Evolutionary conservation across 2,888 invertebrate species (phyloP), one percentile per base, ranked within the genome.

Genomic region (Chalcis sispes): DNA sequence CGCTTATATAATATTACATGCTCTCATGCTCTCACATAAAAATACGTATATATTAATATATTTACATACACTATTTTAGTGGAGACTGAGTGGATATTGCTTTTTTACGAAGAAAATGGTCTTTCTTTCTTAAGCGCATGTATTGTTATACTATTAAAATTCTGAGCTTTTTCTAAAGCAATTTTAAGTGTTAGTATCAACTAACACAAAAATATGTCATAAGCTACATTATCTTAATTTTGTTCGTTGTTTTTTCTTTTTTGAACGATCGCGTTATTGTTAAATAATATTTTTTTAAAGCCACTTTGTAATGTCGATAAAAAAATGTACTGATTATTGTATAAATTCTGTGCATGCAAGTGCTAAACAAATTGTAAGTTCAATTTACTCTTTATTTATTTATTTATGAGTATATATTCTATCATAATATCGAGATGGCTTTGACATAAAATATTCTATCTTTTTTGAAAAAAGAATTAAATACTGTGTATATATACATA

Each of bases 81-180:
- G 32, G 71, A 59, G 74, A 74, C 77, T 66, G 74, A 77, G 52
- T 61, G 64, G 46, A 56, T 67, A 75, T 62, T 64, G 71, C 64
- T 74, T 77, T 75, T 74, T 62, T 59, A 70, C 46, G 50, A 13
- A 27, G 29, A 52, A 67, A 71, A 58, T 32, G n/a, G 36, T 72
- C 18, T 56, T 76, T 58, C 13, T 56, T 66, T 54, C 62, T 56
- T n/a, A 48, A 54, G 48, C 18, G 62, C 50, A 46, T 72, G 50
- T 42, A 42, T 61, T 23, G 50, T 50, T 66, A 25, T 67, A 61
- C 61, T 54, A 23, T 61, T 73, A 66, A 73, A 61, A 62, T 54
- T 62, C 52, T n/a, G 25, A 15, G 59, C 20, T 20, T 66, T 64
- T 72, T 73, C 29, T 66, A 62, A 74, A 67, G 42, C 48, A 25